phyloP scores from a whole-genome alignment of 2,797 vertebrate species.

The Bothrops alternatus region DNA sequence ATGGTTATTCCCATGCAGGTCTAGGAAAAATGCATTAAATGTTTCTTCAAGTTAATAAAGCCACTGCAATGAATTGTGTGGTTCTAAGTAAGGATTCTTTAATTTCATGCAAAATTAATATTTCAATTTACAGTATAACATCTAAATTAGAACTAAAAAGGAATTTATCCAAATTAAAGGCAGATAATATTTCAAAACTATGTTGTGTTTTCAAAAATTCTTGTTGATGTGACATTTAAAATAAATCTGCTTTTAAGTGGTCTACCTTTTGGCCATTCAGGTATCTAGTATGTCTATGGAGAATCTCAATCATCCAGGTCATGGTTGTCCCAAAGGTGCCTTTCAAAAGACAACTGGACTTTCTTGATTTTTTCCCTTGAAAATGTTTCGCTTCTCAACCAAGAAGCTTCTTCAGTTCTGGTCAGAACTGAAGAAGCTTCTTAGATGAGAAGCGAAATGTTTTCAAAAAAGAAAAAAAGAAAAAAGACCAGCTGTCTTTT shows the following conservation, averaged over 20 bases:
- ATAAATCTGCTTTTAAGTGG: background rate
- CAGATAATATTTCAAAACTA: background rate
- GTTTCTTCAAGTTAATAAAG: background rate
- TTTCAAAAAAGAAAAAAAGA: background rate
- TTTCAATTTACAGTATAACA: background rate
- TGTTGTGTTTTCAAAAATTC: background rate
- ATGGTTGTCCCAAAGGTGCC: background rate
- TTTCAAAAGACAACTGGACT: background rate
- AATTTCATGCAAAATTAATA: background rate
- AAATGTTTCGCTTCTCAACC: background rate
- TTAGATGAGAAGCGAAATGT: background rate
- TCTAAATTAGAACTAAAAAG: background rate
- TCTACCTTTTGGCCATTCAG: background rate
- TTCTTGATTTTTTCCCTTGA: background rate
- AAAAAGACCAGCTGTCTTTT: background rate
- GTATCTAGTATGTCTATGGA: background rate
- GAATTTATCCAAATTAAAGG: background rate
- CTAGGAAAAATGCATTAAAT: background rate
- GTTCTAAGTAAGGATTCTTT: background rate
- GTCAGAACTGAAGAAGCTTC: background rate
- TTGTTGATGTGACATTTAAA: background rate
- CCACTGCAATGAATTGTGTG: background rate
- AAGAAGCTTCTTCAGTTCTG: background rate
- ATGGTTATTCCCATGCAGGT: background rate
- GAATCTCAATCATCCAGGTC: background rate